These are phyloP conservation scores for Centruroides vittatus DNA, from an alignment of 1,140 invertebrate genomes.

Conservation along the genomic window DNA sequence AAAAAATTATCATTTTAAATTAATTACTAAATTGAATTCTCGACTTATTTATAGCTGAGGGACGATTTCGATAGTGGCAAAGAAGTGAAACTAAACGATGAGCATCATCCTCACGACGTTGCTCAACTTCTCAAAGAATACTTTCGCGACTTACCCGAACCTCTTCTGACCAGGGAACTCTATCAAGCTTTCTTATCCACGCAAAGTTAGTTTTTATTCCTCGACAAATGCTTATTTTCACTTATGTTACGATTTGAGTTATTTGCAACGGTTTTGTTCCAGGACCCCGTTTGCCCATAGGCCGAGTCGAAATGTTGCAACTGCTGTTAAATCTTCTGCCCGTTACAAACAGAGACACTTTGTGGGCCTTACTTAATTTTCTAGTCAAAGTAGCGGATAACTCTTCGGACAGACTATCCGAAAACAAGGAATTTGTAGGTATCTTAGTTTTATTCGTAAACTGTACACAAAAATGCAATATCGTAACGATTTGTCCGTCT, in stretches of 20 bases:
- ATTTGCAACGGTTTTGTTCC: too few species aligned
- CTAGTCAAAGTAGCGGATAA: neutral
- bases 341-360: neutral
- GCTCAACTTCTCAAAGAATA: slow-evolving; percentile 85
- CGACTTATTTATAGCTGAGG: slow-evolving; percentile 43
- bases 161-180: slow-evolving; percentile 70
- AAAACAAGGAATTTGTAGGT: too few species aligned
- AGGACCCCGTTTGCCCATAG: too few species aligned
- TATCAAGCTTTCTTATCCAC: slow-evolving; percentile 80
- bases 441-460: too few species aligned
- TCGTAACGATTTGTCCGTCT: too few species aligned
- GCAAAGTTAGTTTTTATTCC: slow-evolving; percentile 45
- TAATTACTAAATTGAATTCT: slow-evolving; percentile 20
- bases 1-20: neutral
- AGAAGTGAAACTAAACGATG: slow-evolving; percentile 55
- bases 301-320: neutral
- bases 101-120: slow-evolving; percentile 81
- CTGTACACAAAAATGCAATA: too few species aligned
- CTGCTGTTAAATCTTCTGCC: neutral
- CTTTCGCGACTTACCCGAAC: slow-evolving; percentile 81
- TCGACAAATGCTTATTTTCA: too few species aligned
- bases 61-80: slow-evolving; percentile 78
- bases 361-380: neutral
- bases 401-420: neutral
- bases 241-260: too few species aligned